phyloP scores from a whole-genome alignment of 2,113 vertebrate species.

The Rhinolophus ferrumequinum region DNA sequence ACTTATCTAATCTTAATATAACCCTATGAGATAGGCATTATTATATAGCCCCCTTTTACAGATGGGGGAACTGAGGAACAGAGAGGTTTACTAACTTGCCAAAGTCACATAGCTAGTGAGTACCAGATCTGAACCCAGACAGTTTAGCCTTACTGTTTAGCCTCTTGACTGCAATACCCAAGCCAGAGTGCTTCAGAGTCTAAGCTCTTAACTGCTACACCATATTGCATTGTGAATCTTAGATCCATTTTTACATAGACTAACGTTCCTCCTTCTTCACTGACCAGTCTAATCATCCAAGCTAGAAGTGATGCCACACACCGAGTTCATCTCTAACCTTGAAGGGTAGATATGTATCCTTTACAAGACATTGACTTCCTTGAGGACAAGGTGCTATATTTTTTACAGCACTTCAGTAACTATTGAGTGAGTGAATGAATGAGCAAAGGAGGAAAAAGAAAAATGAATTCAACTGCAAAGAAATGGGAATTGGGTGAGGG shows the following conservation, averaged over 20 bases:
- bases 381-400: background rate
- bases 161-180: background rate
- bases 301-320: background rate
- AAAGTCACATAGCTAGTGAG: background rate
- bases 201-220: background rate
- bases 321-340: background rate
- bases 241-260: background rate
- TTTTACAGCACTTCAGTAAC: background rate
- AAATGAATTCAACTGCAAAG: slow-evolving; percentile 28
- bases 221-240: background rate
- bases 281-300: background rate
- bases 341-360: background rate
- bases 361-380: background rate
- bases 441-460: slow-evolving; percentile 1
- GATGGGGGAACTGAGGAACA: background rate
- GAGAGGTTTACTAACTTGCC: background rate
- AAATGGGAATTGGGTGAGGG: background rate
- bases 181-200: background rate
- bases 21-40: background rate
- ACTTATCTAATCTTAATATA: slow-evolving; percentile 16
- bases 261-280: background rate
- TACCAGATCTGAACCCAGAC: background rate
- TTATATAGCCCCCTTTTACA: slow-evolving; percentile 19
- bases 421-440: background rate
- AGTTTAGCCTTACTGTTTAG: background rate